Base-by-base conservation (phyloP, 2,113 vertebrate species). In the Tapirus terrestris region DNA sequence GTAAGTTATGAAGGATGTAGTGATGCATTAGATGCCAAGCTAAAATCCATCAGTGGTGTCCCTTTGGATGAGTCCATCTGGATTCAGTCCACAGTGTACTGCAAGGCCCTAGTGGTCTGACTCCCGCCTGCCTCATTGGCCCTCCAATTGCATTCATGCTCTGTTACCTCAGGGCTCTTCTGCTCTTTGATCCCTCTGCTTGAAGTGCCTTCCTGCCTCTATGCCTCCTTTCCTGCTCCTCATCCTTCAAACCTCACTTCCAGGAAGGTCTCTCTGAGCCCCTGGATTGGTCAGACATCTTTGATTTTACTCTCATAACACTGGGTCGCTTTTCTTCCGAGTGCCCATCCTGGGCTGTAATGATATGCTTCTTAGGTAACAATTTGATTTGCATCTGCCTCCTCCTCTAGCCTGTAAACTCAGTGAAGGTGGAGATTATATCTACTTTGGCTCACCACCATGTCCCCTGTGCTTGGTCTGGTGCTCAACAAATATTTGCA, bases 401-500 rank as follows among this genome's bases (percentile, higher is more conserved):
- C 45, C 76, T 80, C 12, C 76, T 85, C 5, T 27, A 4, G 39
- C 61, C 53, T 80, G 51, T 43, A 33, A 73, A 56, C 84, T 90
- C 56, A 53, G 33, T 20, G 45, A 95, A 65, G 53, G 11, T 65
- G 60, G 31, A 20, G 65, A 27, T 20, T 7, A 16, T 8, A 16
- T 36, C 51, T 80, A 10, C 60, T 77, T 93, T 68, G 65, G 39
- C 68, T 82, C 23, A 51, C 27, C 7, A 7, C 82, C 13, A 0
- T 56, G 13, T 60, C 31, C 31, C 16, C 21, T 84, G 6, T 65
- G n/a, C 5, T 73, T 83, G 73, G 21, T 51, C 9, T 58, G 13
- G 51, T 80, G 13, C n/a, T 90, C 72, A 63, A n/a, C 53, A 96
- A 85, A 51, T 70, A 68, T 79, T 73, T 93, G 31, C 58, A 70